Conservation (phyloP, 2,888 invertebrate genomes). For the Chelonus formosanus region DNA sequence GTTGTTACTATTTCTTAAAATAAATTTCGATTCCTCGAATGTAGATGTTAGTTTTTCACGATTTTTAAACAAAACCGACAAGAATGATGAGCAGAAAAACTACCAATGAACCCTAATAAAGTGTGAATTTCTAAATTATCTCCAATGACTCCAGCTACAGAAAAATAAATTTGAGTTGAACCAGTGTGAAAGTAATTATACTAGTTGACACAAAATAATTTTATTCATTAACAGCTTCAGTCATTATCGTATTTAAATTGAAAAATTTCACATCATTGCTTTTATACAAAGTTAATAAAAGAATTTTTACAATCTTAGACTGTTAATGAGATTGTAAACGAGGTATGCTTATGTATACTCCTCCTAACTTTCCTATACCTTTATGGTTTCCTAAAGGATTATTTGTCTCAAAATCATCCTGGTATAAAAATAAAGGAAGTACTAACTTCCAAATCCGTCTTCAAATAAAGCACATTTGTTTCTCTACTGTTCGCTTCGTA, state of each 20-base stretch:
- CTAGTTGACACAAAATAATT: conserved; percentile 31
- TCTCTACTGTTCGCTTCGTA: too few species aligned
- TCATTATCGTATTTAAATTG: conserved; percentile 25
- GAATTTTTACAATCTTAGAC: too few species aligned
- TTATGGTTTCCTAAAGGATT: too few species aligned
- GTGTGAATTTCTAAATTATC: conserved; percentile 38
- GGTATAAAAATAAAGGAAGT: too few species aligned
- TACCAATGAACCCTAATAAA: conserved; percentile 38
- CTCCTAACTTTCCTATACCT: too few species aligned
- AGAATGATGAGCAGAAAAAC: conserved; percentile 36
- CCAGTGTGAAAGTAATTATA: conserved; percentile 30
- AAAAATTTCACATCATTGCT: too few species aligned
- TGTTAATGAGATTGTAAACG: too few species aligned
- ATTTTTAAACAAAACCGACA: conserved; percentile 39
- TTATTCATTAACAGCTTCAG: conserved; percentile 31
- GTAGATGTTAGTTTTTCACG: neutral
- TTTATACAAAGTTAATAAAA: too few species aligned
- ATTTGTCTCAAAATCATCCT: too few species aligned
- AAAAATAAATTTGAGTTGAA: conserved; percentile 26
- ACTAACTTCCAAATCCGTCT: too few species aligned
- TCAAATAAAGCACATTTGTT: too few species aligned
- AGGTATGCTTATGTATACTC: too few species aligned
- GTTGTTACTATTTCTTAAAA: neutral
- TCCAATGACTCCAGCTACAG: conserved; percentile 36
- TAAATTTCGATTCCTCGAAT: neutral